A percentile compares a stretch with the other conserved stretches of the same genome.
These are phyloP conservation scores for Hemiscyllium ocellatum DNA, from an alignment of 2,113 vertebrate genomes.

Conservation along the genomic window DNA sequence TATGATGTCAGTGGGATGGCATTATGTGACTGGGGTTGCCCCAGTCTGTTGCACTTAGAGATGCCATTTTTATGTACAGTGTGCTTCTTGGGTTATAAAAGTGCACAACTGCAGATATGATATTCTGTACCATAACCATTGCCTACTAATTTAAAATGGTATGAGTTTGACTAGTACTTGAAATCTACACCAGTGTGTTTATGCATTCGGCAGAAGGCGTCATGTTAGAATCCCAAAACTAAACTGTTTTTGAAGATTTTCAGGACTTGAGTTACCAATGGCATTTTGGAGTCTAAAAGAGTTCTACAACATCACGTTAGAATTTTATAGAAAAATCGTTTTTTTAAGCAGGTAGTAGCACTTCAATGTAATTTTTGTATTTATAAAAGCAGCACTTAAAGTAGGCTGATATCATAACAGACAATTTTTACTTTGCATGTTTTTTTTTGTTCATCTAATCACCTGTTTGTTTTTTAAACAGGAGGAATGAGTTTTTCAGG, in stretches of 20 bases:
- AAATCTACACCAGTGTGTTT: conserved; percentile 14
- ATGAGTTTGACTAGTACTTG: background rate
- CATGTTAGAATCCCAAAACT: background rate
- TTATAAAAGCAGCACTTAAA: background rate
- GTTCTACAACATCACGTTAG: conserved; percentile 23
- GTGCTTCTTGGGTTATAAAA: background rate
- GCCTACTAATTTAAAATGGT: conserved; percentile 16
- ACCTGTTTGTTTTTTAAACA: background rate
- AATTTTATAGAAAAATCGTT: conserved; percentile 20
- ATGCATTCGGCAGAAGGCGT: background rate
- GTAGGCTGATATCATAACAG: background rate
- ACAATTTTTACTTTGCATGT: background rate
- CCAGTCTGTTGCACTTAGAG: background rate
- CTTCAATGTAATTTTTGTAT: background rate
- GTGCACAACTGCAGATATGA: background rate
- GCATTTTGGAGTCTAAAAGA: conserved; percentile 21
- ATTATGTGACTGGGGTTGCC: background rate
- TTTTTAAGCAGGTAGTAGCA: conserved; percentile 18
- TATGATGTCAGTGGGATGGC: conserved; percentile 24
- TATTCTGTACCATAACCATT: background rate
- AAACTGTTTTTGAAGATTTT: conserved; percentile 1
- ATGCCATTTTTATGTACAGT: conserved; percentile 23
- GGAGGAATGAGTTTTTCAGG: conserved; percentile 25
- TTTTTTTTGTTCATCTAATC: background rate
- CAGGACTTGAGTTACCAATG: background rate